Evolutionary conservation across 2,888 invertebrate genomes (phyloP), one percentile per base, ranked within the genome.

Genomic region (Mythimna albipuncta): DNA sequence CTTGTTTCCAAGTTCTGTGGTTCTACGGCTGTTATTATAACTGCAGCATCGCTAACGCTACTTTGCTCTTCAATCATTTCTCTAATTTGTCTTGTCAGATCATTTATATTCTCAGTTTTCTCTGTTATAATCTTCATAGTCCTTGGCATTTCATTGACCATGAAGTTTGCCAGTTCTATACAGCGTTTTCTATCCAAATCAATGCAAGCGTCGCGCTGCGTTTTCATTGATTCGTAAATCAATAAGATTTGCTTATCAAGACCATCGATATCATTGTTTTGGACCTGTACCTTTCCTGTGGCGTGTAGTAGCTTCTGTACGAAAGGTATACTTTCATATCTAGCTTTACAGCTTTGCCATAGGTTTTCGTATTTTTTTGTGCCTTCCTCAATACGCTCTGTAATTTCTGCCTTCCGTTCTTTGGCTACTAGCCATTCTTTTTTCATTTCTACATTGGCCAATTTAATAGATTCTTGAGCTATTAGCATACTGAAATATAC

Each of bases 251-350:
- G 83, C 57, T 89, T 88, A 64, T 89, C 86, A 6, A 93, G 78
- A 55, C 69, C 71, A 4, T 80, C 77, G 4, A 93, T 89, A 41
- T 89, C 77, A 7, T 88, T 87, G 71, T 90, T 84, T 2, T 92
- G 72, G 16, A 44, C 68, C 69, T 91, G 71, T 21, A 78, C 79
- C 75, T 84, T 89, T 70, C 90, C 89, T 75, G 81, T 87, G 19
- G 84, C 84, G 69, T 90, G 77, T 0, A 92, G 75, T 74, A 91
- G 85, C 65, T 89, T 90, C 84, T 93, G 89, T n/a, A 95, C 92
- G 66, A 88, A 90, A 50, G 92, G 92, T 70, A 95, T 89, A 74
- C 89, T 94, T 86, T 95, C 94, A 79, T 90, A 94, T 85, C 92
- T 88, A 50, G 79, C 87, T 84, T 95, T 94, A 69, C 91, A 87